Base-by-base conservation (phyloP, 2,888 invertebrate genomes). In the Ferdinandea cuprea region DNA sequence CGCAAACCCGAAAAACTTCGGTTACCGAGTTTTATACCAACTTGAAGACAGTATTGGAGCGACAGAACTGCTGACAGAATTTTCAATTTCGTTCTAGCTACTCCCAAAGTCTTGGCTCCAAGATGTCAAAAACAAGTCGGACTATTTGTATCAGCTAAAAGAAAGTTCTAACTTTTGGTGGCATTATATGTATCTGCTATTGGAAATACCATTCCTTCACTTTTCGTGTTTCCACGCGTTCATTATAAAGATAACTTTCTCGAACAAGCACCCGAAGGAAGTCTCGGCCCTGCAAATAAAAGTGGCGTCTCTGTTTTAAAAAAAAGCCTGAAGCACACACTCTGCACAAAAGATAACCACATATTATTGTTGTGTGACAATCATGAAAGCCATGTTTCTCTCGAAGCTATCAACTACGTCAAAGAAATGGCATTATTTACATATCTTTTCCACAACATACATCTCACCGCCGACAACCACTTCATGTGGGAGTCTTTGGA, bases 351-450 rank as follows among this genome's bases (percentile, higher is more conserved):
- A 25, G 25, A 25, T 3, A 25, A n/a, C n/a, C n/a, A n/a, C n/a
- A n/a, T n/a, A n/a, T n/a, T n/a, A n/a, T n/a, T n/a, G n/a, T n/a
- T n/a, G n/a, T 25, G 25, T 25, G 25, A 25, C 7, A 89, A 89
- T 73, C 88, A 89, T 80, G 88, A 89, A 77, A 86, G 85, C 9
- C 89, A 89, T 68, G 74, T 87, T 50, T 85, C 86, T 17, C 56
- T 88, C 37, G 85, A 86, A 56, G 85, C 86, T 54, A 85, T 90
- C 37, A 81, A 88, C 52, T 87, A 86, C 78, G 87, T 87, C 40
- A 87, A 87, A 77, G 87, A 88, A 88, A 89, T 85, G 89, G 89
- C 6, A 88, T 90, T 63, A 85, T 89, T 52, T 85, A 37, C 21
- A 46, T 79, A 19, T 61, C 66, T 13, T 80, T 68, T 28, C 66